Percentiles rank a stretch among this genome's conserved stretches.
Evolutionary conservation across 2,797 vertebrate genomes (phyloP).

Genomic region (Muscicapa comitata): DNA sequence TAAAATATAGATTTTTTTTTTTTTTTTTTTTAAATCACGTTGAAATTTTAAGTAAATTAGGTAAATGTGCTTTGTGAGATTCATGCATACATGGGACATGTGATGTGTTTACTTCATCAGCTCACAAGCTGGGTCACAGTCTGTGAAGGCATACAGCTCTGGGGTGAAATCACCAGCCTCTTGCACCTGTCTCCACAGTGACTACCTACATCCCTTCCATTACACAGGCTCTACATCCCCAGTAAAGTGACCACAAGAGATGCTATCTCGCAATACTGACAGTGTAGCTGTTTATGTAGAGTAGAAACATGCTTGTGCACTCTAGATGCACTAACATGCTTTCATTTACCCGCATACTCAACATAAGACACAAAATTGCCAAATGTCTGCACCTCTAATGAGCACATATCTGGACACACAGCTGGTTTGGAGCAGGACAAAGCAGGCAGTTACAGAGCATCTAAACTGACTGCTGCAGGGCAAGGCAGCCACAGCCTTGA

Average conservation of each 20-base stretch:
- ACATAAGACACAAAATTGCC: background rate
- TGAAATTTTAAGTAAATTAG: background rate
- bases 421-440: background rate
- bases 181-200: background rate
- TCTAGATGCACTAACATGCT: background rate
- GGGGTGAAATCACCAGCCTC: background rate
- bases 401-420: background rate
- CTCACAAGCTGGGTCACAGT: background rate
- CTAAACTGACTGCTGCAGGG: accelerated
- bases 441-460: background rate
- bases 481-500: background rate
- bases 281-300: background rate
- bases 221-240: background rate
- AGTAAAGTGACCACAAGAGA: background rate
- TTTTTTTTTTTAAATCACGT: background rate
- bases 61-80: background rate
- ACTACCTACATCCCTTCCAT: background rate
- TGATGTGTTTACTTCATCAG: background rate
- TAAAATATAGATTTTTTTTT: background rate
- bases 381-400: background rate
- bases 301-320: background rate
- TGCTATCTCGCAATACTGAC: background rate
- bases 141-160: background rate
- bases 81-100: accelerated
- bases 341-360: background rate